phyloP scores from a whole-genome alignment of 1,140 invertebrate genomes.

The Temnothorax nylanderi region DNA sequence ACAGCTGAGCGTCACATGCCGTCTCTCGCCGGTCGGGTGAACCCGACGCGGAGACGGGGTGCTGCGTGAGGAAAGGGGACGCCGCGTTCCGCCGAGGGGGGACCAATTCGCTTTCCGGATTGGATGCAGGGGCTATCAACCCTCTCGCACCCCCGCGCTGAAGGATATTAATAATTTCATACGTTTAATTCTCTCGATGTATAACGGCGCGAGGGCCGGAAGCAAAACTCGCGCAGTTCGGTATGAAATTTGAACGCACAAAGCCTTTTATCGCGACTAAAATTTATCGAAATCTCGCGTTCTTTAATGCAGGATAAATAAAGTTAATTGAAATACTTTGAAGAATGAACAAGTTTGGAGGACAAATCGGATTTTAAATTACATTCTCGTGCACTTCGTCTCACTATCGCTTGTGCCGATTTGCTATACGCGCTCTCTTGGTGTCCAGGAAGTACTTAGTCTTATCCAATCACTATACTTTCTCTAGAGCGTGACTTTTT shows the following conservation, averaged over 20 bases:
- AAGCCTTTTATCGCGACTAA: neutral
- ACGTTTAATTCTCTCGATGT: constrained; percentile 74
- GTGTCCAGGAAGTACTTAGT: constrained; percentile 26
- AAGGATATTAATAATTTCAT: constrained; percentile 81
- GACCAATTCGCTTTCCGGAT: constrained; percentile 77
- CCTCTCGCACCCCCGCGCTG: constrained; percentile 61
- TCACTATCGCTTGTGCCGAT: constrained; percentile 2
- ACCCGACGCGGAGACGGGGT: constrained; percentile 43
- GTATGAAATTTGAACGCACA: neutral
- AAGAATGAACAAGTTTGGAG: neutral
- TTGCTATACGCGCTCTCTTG: neutral
- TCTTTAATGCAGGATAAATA: too few relatives aligned
- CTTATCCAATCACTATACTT: constrained; percentile 49
- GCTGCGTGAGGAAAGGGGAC: constrained; percentile 44
- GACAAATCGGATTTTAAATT: neutral
- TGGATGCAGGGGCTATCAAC: constrained; percentile 67
- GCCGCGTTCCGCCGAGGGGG: constrained; percentile 67
- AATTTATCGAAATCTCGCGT: neutral
- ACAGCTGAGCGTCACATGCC: constrained; percentile 82
- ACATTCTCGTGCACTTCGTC: neutral
- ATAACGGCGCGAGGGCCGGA: neutral
- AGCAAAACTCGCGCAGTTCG: neutral
- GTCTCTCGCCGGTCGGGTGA: constrained; percentile 44
- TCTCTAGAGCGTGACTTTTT: constrained; percentile 41
- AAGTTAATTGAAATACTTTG: neutral